phyloP scores from a whole-genome alignment of 2,888 invertebrate genomes.

The Branchipolynoe longqiensis region DNA sequence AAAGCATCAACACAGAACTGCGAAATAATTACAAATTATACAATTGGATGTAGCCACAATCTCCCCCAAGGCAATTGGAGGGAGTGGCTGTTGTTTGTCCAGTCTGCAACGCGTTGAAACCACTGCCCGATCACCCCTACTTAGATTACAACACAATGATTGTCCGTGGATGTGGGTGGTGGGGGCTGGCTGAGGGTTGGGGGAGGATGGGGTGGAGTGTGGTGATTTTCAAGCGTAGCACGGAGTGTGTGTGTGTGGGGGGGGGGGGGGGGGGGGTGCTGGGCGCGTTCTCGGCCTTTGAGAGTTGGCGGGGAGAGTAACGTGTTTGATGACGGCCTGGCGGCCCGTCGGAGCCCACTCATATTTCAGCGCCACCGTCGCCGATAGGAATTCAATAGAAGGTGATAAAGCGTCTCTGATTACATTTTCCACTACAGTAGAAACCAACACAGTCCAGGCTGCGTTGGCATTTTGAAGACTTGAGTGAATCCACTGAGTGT shows the following conservation, averaged over 20 bases:
- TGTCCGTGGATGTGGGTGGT: neutral
- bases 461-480: constrained; percentile 30
- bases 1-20: too few species aligned
- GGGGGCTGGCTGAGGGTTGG: neutral
- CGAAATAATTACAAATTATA: constrained; percentile 15
- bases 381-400: constrained; percentile 45
- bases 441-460: constrained; percentile 49
- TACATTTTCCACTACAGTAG: constrained; percentile 49
- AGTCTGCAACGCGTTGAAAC: neutral
- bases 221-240: too few species aligned
- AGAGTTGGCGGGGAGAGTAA: constrained; percentile 13
- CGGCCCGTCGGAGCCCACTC: constrained; percentile 10
- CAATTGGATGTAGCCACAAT: neutral
- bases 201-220: neutral
- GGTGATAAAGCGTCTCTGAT: constrained; percentile 37
- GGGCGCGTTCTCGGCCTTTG: too few species aligned
- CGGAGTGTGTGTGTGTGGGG: too few species aligned
- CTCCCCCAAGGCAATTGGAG: constrained; percentile 18
- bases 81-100: neutral
- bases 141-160: constrained; percentile 37
- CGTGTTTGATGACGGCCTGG: constrained; percentile 17
- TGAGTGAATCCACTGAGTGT: constrained; percentile 30
- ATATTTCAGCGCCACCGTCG: neutral
- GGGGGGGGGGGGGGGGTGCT: too few species aligned
- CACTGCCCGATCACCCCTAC: neutral